Conservation (phyloP, 2,113 vertebrate genomes). For the Peromyscus leucopus region DNA sequence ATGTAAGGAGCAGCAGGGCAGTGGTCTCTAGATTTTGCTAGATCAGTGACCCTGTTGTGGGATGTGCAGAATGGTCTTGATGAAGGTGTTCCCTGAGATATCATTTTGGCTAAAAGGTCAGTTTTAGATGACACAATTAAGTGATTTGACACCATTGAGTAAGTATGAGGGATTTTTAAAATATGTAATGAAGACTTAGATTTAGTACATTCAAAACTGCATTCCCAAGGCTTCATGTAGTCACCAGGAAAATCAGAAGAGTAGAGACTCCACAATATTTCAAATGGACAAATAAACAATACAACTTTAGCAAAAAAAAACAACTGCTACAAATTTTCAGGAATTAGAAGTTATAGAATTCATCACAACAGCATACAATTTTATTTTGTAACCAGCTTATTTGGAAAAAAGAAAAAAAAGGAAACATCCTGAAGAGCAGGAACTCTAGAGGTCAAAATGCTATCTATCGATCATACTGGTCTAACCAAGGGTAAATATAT, state of each 20-base stretch:
- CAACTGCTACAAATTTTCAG: neutral
- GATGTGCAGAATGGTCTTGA: neutral
- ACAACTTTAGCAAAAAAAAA: neutral
- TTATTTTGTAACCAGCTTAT: neutral
- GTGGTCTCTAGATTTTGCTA: neutral
- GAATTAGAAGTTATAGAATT: neutral
- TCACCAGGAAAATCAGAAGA: neutral
- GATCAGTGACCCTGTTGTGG: too few species aligned
- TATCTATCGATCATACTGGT: neutral
- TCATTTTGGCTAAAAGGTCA: neutral
- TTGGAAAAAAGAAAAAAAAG: neutral
- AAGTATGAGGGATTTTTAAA: neutral
- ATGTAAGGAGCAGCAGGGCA: neutral
- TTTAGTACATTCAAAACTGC: neutral
- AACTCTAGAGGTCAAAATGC: neutral
- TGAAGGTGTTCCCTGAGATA: neutral
- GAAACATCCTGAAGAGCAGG: neutral
- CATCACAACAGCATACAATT: neutral
- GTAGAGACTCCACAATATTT: neutral
- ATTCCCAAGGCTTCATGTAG: neutral
- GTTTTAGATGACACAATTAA: neutral
- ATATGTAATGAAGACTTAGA: fast-evolving
- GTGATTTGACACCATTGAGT: neutral
- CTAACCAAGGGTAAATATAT: neutral
- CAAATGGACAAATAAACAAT: neutral